phyloP scores from a whole-genome alignment of 2,113 vertebrate species.

The Rutilus rutilus region DNA sequence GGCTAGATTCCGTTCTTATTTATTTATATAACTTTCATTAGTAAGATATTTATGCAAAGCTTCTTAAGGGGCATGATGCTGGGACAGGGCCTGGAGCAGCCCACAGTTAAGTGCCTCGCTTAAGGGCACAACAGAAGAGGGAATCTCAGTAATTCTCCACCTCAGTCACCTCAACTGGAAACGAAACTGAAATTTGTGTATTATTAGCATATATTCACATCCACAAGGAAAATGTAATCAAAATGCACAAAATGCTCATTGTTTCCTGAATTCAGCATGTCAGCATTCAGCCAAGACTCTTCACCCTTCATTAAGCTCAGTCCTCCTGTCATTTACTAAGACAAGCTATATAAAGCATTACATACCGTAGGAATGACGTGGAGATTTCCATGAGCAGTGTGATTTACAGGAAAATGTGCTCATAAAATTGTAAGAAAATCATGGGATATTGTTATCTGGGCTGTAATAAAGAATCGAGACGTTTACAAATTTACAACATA shows the following conservation, averaged over 20 bases:
- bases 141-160: not conserved
- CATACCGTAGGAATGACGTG: too few relatives aligned
- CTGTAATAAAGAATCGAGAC: too few relatives aligned
- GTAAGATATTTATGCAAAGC: slow-evolving; percentile 28
- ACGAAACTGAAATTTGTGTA: not conserved
- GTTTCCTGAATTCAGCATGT: too few relatives aligned
- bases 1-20: not conserved
- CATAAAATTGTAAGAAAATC: too few relatives aligned
- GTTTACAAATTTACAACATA: too few relatives aligned
- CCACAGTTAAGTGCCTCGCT: slow-evolving; percentile 5
- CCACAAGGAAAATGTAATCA: not conserved
- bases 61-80: slow-evolving; percentile 3
- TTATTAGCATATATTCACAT: not conserved
- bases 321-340: too few relatives aligned
- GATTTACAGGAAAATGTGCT: too few relatives aligned
- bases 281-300: too few relatives aligned
- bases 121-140: slow-evolving; percentile 5
- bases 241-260: not conserved
- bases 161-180: not conserved
- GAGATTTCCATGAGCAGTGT: too few relatives aligned
- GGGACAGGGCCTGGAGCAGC: slow-evolving; percentile 20
- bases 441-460: too few relatives aligned
- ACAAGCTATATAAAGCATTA: too few relatives aligned
- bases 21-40: slow-evolving; percentile 19
- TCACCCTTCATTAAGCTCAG: too few relatives aligned